Evolutionary conservation across 1,140 invertebrate genomes (phyloP).

Genomic region (Cydia fagiglandana): DNA sequence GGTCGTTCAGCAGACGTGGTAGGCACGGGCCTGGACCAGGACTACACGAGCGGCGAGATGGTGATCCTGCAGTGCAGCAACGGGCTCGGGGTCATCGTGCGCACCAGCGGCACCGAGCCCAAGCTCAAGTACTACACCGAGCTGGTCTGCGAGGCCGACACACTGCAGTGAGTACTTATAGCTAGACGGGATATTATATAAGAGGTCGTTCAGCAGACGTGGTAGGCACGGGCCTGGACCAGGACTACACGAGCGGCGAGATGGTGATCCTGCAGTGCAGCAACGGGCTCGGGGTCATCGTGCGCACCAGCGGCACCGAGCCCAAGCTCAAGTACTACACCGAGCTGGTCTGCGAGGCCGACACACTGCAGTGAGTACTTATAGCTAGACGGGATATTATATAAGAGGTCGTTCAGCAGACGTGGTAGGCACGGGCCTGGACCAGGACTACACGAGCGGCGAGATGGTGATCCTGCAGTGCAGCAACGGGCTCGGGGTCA

Average conservation of each 20-base stretch:
- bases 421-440: no score
- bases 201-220: slow-evolving; percentile 46
- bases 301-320: slow-evolving; percentile 98
- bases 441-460: no score
- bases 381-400: no score
- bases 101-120: slow-evolving; percentile 99
- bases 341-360: slow-evolving; percentile 88
- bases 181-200: background rate
- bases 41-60: slow-evolving; percentile 90
- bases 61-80: slow-evolving; percentile 96
- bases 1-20: slow-evolving; percentile 48
- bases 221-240: slow-evolving; percentile 68
- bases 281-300: slow-evolving; percentile 91
- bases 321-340: slow-evolving; percentile 99
- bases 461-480: slow-evolving; percentile 97
- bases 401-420: no score
- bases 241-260: slow-evolving; percentile 83
- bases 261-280: slow-evolving; percentile 98
- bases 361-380: slow-evolving; percentile 40
- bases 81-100: slow-evolving; percentile 91
- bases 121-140: slow-evolving; percentile 99
- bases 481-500: slow-evolving; percentile 91
- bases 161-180: slow-evolving; percentile 38
- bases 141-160: slow-evolving; percentile 84
- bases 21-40: slow-evolving; percentile 68